Evolutionary conservation across 2,797 vertebrate genomes (phyloP).

Genomic region (Perdix hodgsoniae): DNA sequence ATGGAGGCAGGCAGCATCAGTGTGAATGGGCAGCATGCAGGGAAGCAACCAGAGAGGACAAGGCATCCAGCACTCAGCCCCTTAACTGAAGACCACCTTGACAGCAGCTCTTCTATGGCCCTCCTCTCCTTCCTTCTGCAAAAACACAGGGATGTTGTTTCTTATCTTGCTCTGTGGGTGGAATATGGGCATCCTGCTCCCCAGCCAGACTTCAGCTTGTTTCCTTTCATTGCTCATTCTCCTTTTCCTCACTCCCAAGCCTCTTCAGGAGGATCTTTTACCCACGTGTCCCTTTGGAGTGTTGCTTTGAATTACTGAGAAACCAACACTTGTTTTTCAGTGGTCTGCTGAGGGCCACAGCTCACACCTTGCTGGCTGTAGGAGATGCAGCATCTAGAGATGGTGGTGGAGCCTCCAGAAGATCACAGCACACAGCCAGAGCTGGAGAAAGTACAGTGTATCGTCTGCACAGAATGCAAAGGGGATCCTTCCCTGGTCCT

Average conservation of each 20-base stretch:
- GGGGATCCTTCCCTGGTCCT: slow-evolving; percentile 87
- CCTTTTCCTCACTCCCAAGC: fast-evolving
- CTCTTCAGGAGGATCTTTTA: background rate
- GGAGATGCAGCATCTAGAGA: background rate
- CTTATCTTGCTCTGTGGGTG: background rate
- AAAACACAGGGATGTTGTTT: background rate
- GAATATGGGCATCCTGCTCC: background rate
- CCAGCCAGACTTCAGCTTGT: background rate
- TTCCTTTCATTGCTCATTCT: background rate
- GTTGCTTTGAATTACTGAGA: background rate
- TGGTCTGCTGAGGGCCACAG: background rate
- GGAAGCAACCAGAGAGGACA: background rate
- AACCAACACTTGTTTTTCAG: background rate
- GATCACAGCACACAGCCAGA: slow-evolving; percentile 82
- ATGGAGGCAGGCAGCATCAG: background rate
- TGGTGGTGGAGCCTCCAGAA: slow-evolving; percentile 73
- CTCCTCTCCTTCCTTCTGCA: background rate
- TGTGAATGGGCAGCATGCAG: fast-evolving
- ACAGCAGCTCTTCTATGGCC: background rate
- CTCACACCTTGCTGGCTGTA: background rate
- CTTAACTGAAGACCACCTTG: background rate
- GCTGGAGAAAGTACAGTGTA: slow-evolving; percentile 78
- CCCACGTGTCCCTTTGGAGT: background rate
- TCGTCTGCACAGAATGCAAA: slow-evolving; percentile 88
- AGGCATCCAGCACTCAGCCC: background rate